These are phyloP conservation scores for Caenorhabditis doughertyi DNA, from an alignment of 2,888 invertebrate species.

Conservation along the genomic window DNA sequence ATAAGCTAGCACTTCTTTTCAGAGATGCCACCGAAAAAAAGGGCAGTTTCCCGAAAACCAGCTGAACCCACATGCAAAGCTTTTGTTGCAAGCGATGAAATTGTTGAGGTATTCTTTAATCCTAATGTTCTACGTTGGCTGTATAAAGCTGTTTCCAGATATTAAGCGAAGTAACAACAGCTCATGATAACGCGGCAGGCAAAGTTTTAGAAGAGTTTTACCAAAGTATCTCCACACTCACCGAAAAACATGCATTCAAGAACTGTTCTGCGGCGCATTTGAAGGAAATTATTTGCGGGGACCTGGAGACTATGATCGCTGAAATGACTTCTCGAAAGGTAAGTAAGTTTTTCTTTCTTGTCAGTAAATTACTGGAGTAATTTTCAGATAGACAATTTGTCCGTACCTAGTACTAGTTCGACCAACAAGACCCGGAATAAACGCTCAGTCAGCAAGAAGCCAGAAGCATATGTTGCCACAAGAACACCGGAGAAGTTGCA, in stretches of 20 bases:
- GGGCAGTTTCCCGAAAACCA: constrained; percentile 12
- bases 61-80: neutral
- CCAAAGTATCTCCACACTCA: neutral
- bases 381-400: neutral
- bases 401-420: neutral
- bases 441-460: neutral
- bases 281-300: neutral
- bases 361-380: neutral
- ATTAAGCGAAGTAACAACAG: neutral
- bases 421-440: neutral
- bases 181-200: constrained; percentile 9
- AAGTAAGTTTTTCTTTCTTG: neutral
- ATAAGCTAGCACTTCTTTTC: neutral
- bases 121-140: too few species aligned
- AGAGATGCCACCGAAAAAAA: constrained; percentile 48
- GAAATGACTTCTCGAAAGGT: constrained; percentile 27
- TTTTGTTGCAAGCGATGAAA: neutral
- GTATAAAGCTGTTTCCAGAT: constrained; percentile 8
- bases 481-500: neutral
- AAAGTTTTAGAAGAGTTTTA: too few species aligned
- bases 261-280: neutral
- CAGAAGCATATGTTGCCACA: neutral
- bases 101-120: constrained; percentile 15
- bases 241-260: too few species aligned
- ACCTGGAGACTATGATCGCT: neutral